Evolutionary conservation across 1,140 invertebrate species (phyloP).

Genomic region (Drosophila willistoni): DNA sequence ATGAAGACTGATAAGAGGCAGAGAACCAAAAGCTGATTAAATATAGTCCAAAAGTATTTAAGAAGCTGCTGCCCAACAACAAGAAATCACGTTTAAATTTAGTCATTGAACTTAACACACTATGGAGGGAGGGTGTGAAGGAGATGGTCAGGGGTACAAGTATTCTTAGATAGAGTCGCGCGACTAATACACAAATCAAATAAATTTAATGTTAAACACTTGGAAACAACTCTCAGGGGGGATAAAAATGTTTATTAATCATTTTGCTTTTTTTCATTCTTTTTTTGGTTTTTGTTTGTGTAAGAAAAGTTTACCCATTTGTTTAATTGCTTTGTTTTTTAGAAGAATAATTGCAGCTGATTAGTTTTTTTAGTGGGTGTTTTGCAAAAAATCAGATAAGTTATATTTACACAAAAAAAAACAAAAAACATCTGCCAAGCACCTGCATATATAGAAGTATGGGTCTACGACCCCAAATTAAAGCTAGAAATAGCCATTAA

Average conservation of each 20-base stretch:
- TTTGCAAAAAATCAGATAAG: not conserved
- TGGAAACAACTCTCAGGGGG: too few species aligned
- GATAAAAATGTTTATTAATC: not conserved
- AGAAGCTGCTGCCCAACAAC: conserved; percentile 32
- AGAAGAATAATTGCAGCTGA: too few species aligned
- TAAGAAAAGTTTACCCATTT: not conserved
- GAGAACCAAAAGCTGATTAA: conserved; percentile 54
- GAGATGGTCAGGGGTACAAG: conserved; percentile 4
- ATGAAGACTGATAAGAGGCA: conserved; percentile 56
- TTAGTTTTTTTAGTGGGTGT: not conserved
- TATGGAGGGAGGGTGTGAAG: conserved; percentile 28
- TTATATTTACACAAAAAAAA: not conserved
- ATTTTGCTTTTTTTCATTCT: not conserved
- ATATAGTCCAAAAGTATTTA: conserved; percentile 46
- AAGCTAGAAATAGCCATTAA: not conserved
- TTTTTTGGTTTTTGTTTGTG: too few species aligned
- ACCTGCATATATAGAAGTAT: not conserved
- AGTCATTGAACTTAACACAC: conserved; percentile 73
- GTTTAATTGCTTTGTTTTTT: too few species aligned
- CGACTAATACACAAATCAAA: conserved; percentile 27
- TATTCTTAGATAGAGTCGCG: conserved; percentile 36
- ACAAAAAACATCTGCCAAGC: conserved; percentile 2
- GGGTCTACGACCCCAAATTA: not conserved
- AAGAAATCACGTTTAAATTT: conserved; percentile 61
- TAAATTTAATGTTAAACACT: conserved; percentile 31